These are phyloP conservation scores for Coturnix japonica DNA, from an alignment of 2,113 vertebrate genomes.

Conservation along the genomic window DNA sequence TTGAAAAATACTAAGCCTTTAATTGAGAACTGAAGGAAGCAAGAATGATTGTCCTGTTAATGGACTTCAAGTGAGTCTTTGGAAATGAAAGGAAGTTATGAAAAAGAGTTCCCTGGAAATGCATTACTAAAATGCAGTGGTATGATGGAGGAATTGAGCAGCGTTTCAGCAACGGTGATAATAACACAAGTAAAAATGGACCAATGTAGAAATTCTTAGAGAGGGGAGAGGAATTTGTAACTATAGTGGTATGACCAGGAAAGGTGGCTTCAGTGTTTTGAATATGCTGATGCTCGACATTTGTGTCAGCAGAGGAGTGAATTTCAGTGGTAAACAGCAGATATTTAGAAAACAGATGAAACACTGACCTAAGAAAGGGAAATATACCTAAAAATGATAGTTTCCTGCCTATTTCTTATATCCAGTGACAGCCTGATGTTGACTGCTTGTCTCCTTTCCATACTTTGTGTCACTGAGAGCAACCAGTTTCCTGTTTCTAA, in stretches of 20 bases:
- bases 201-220: neutral
- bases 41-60: neutral
- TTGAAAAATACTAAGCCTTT: neutral
- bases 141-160: neutral
- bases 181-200: neutral
- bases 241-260: neutral
- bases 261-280: neutral
- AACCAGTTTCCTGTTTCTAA: slow-evolving; percentile 21
- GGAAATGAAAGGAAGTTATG: neutral
- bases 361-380: neutral
- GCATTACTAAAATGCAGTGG: neutral
- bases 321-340: neutral
- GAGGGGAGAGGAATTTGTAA: neutral
- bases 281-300: neutral
- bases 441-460: neutral
- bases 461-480: slow-evolving; percentile 12
- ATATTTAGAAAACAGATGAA: neutral
- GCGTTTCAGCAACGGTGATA: neutral
- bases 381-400: neutral
- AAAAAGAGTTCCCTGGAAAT: neutral
- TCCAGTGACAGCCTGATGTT: neutral
- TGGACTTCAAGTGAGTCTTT: neutral
- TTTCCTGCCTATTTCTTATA: neutral
- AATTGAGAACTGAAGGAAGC: neutral
- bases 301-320: neutral